Conservation (phyloP, 2,797 vertebrate genomes). For the Cottoperca gobio region DNA sequence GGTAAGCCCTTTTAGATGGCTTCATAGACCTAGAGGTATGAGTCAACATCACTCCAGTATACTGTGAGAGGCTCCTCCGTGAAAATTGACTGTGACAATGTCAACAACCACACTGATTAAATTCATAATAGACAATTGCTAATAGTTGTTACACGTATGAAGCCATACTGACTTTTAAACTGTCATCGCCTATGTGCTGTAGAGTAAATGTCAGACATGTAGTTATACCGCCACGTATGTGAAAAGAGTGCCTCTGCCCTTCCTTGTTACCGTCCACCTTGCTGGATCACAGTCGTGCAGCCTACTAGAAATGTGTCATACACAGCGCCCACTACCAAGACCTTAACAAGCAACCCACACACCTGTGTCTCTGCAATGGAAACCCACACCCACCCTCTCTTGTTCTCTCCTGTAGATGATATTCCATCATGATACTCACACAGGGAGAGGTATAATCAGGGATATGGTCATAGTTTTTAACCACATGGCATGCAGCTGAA, state of each 20-base stretch:
- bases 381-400: slow-evolving; percentile 49
- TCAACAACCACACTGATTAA: background rate
- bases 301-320: slow-evolving; percentile 65
- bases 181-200: background rate
- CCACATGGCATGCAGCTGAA: slow-evolving; percentile 28
- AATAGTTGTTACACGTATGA: background rate
- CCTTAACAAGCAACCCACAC: slow-evolving; percentile 70
- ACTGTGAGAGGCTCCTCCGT: background rate
- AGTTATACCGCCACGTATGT: slow-evolving; percentile 53
- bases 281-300: slow-evolving; percentile 53
- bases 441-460: slow-evolving; percentile 34
- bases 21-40: background rate
- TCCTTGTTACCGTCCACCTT: slow-evolving; percentile 33
- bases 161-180: background rate
- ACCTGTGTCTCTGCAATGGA: slow-evolving; percentile 60
- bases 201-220: slow-evolving; percentile 39
- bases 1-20: background rate
- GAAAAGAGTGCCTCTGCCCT: slow-evolving; percentile 19
- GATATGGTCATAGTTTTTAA: slow-evolving; percentile 50
- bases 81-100: background rate
- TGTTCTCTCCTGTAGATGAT: slow-evolving; percentile 34
- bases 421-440: slow-evolving; percentile 30
- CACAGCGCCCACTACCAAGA: slow-evolving; percentile 63
- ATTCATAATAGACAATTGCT: background rate
- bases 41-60: background rate